Conservation (phyloP, 2,888 invertebrate genomes). For the Hartigia nigra region DNA sequence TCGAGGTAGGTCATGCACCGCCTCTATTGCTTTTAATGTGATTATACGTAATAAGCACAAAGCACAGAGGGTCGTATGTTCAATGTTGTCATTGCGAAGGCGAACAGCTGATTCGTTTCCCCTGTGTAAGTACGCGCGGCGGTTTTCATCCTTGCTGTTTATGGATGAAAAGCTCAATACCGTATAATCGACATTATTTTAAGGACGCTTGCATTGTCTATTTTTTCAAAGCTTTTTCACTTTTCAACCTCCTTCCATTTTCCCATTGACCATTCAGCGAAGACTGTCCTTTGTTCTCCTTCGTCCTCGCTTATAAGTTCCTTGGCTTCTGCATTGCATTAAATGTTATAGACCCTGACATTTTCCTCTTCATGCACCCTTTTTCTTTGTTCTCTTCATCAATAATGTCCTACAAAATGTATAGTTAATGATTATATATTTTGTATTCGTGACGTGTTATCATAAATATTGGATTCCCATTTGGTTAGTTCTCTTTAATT, state of each 20-base stretch:
- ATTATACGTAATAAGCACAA: background rate
- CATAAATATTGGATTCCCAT: no score
- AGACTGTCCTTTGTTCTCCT: conserved; percentile 1
- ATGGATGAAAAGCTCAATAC: no score
- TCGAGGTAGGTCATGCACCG: conserved; percentile 60
- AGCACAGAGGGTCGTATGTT: conserved; percentile 39
- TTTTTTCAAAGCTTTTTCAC: background rate
- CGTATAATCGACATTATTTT: background rate
- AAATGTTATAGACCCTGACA: no score
- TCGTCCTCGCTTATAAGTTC: background rate
- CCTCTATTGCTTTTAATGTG: conserved; percentile 25
- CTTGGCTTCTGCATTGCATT: background rate
- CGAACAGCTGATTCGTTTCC: conserved; percentile 60
- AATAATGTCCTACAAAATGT: background rate
- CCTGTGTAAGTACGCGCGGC: conserved; percentile 5
- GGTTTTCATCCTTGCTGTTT: background rate
- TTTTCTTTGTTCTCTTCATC: background rate
- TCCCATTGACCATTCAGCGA: background rate
- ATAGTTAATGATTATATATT: background rate
- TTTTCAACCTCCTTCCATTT: background rate
- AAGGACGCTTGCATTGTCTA: background rate
- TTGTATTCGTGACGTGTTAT: background rate
- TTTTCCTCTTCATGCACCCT: background rate
- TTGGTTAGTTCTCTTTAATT: no score
- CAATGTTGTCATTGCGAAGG: conserved; percentile 62